phyloP scores from a whole-genome alignment of 2,888 invertebrate genomes.

The Galeopsomyia nigrocyanea region DNA sequence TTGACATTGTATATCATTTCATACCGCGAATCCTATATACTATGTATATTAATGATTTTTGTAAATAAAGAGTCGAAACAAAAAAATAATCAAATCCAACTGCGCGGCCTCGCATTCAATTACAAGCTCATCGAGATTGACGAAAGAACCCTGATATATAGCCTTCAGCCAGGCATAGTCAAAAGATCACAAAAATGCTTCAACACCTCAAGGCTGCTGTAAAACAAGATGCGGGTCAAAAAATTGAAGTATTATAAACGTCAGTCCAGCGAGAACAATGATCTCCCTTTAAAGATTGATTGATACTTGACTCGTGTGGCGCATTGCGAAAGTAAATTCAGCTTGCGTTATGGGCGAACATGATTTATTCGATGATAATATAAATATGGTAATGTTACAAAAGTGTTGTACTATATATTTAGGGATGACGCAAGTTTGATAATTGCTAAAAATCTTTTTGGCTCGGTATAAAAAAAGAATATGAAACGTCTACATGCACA shows the following conservation, averaged over 20 bases:
- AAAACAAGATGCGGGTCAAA: no score
- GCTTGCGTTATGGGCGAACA: neutral
- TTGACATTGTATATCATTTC: constrained; percentile 28
- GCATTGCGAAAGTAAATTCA: constrained; percentile 22
- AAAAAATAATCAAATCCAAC: neutral
- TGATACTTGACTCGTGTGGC: constrained; percentile 11
- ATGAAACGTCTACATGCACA: neutral
- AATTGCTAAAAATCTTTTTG: no score
- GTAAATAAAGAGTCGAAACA: constrained; percentile 58
- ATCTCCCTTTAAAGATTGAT: constrained; percentile 21
- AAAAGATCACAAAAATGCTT: constrained; percentile 2
- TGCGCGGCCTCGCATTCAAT: neutral
- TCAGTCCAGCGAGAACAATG: neutral
- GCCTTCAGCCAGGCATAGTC: constrained; percentile 22
- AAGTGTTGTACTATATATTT: no score
- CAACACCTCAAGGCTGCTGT: neutral
- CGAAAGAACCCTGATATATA: no score
- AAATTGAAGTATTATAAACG: no score
- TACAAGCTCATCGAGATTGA: neutral
- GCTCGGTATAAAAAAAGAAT: constrained; percentile 45
- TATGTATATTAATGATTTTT: constrained; percentile 55
- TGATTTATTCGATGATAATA: constrained; percentile 42
- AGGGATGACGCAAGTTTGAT: neutral
- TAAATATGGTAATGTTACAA: constrained; percentile 39
- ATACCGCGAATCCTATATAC: constrained; percentile 39